Evolutionary conservation across 2,797 vertebrate genomes (phyloP), one percentile per base, ranked within the genome.

Genomic region (Adelosebastes latens): DNA sequence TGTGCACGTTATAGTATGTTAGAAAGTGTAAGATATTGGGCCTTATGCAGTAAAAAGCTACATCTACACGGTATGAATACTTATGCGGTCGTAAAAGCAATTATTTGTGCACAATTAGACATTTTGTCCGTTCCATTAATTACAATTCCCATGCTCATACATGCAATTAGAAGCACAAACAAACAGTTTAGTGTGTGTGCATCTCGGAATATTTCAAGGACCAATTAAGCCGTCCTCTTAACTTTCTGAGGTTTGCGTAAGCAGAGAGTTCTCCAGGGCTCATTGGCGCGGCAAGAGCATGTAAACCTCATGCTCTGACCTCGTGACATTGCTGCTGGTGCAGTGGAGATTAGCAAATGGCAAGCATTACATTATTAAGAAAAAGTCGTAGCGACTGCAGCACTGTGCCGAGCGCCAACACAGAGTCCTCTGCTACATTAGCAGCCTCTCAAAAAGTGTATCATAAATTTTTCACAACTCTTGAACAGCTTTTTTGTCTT

Each of bases 381-480:
- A 31, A 46, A 70, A 75, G 25, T 5, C 1, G 0, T 14, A 25
- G 56, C 46, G 4, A n/a, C 77, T 25, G 32, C 64, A 27, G 81
- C 62, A 58, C 27, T 52, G 59, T 60, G 56, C 61, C 1, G 42
- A 77, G 64, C 0, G 14, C 53, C 16, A 77, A 81, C 52, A 27
- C 20, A 1, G 10, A 53, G 36, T 61, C 42, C 63, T 78, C 59
- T 61, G 62, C 74, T 31, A 53, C 81, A 84, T 89, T 89, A 86
- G 79, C 74, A 78, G 73, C 83, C 34, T 71, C 78, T 86, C 80
- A 83, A 69, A 79, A 76, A 85, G 74, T 67, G 74, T 42, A 56
- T 86, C 79, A 87, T 90, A 85, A 84, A 14, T 78, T 75, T 87
- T 92, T 89, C 83, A 87, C 83, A 85, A 62, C 32, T 77, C 32